These are phyloP conservation scores for Podarcis lilfordi DNA, from an alignment of 2,797 vertebrate genomes.

Conservation along the genomic window DNA sequence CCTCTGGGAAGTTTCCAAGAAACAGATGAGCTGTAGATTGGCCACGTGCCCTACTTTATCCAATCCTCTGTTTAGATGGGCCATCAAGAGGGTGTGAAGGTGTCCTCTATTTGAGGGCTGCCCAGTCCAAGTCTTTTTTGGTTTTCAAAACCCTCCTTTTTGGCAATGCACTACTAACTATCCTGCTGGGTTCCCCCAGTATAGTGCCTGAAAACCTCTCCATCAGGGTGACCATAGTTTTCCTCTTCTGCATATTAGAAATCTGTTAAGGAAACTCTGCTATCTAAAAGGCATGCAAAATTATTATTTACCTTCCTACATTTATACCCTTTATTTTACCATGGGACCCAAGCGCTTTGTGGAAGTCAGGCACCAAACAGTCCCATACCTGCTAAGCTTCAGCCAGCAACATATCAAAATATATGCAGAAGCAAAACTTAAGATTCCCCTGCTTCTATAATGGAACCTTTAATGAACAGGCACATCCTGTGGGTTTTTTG, in stretches of 20 bases:
- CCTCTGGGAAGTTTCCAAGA: background rate
- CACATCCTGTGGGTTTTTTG: slow-evolving; percentile 20
- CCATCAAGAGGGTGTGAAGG: no score
- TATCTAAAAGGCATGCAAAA: background rate
- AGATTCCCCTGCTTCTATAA: background rate
- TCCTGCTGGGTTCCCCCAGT: background rate
- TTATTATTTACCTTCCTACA: no score
- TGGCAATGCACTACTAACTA: no score
- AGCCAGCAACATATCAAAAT: background rate
- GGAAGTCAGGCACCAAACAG: no score
- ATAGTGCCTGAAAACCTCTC: background rate
- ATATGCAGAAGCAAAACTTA: background rate
- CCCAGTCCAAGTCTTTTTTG: no score
- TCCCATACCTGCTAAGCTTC: no score
- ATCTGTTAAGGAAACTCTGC: slow-evolving; percentile 12
- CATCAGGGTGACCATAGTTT: background rate
- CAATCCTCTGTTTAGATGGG: no score
- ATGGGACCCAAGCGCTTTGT: no score
- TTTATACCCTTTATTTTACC: no score
- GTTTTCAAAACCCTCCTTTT: no score
- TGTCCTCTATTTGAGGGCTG: no score
- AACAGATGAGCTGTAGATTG: background rate
- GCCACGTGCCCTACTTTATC: no score
- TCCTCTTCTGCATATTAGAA: slow-evolving; percentile 32
- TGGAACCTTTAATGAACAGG: background rate